Evolutionary conservation across 2,888 invertebrate genomes (phyloP).

Genomic region (Cyclophora albipunctata): DNA sequence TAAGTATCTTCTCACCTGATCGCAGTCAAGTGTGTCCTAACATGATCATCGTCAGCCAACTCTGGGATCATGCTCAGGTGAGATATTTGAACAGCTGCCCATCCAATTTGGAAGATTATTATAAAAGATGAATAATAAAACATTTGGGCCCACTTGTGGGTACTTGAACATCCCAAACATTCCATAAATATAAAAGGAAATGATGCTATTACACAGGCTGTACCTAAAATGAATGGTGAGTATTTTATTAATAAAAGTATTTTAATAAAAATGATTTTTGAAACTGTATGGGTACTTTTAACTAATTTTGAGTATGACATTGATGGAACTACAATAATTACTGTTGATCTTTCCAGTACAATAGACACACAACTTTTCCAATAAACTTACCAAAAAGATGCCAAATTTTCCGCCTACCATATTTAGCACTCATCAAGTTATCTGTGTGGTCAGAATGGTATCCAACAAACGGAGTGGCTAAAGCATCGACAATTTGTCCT

Average conservation of each 20-base stretch:
- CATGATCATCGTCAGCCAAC: slow-evolving; percentile 82
- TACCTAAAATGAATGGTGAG: slow-evolving; percentile 67
- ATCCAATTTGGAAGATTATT: slow-evolving; percentile 92
- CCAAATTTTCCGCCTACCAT: slow-evolving; percentile 91
- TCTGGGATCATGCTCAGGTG: slow-evolving; percentile 92
- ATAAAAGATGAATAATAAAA: slow-evolving; percentile 86
- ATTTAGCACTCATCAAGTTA: slow-evolving; percentile 78
- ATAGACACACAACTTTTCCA: no score
- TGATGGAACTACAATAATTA: no score
- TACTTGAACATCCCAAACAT: slow-evolving; percentile 79
- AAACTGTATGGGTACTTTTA: no score
- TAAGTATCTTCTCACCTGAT: slow-evolving; percentile 71
- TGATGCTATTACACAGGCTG: slow-evolving; percentile 81
- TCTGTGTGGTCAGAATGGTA: slow-evolving; percentile 85
- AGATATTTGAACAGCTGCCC: slow-evolving; percentile 94
- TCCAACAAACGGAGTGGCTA: slow-evolving; percentile 92
- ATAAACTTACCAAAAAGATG: slow-evolving; percentile 86
- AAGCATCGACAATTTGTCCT: slow-evolving; percentile 89
- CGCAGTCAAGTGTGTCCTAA: slow-evolving; percentile 85
- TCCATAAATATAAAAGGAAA: slow-evolving; percentile 93
- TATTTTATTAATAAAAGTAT: neutral
- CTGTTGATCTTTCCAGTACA: no score
- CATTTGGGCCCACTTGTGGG: slow-evolving; percentile 81
- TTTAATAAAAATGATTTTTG: no score
- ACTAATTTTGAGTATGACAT: no score